These are phyloP conservation scores for Chorisops tibialis DNA, from an alignment of 2,888 invertebrate species.

Conservation along the genomic window DNA sequence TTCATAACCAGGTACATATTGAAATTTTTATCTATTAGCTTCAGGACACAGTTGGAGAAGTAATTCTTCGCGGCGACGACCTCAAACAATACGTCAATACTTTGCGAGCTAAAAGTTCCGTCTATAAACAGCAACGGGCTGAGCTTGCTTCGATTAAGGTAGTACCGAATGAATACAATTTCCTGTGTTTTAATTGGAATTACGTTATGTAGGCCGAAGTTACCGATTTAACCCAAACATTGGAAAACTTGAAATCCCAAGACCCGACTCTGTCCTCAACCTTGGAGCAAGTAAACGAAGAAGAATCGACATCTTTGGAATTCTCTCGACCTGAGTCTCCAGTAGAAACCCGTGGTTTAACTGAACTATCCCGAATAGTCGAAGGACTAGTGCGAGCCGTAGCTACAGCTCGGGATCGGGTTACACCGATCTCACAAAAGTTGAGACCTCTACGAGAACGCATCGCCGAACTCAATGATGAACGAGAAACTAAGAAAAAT, in stretches of 20 bases:
- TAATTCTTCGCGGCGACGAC: constrained; percentile 74
- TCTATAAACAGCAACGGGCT: constrained; percentile 76
- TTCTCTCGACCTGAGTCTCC: constrained; percentile 30
- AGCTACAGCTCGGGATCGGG: constrained; percentile 31
- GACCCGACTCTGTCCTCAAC: constrained; percentile 57
- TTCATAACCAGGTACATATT: too few species aligned
- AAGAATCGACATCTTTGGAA: constrained; percentile 25
- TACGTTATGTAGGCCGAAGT: constrained; percentile 70
- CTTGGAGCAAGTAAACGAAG: constrained; percentile 41
- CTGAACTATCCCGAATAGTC: constrained; percentile 35
- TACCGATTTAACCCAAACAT: constrained; percentile 70
- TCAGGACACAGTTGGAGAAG: constrained; percentile 60
- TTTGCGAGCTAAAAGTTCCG: constrained; percentile 72
- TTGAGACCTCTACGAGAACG: constrained; percentile 34
- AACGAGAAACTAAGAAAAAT: constrained; percentile 36
- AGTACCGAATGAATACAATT: constrained; percentile 16
- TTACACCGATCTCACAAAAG: constrained; percentile 35
- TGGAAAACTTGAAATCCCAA: constrained; percentile 66
- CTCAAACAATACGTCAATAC: constrained; percentile 81
- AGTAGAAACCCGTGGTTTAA: constrained; percentile 33
- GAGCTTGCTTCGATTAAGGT: constrained; percentile 70
- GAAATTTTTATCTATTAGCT: constrained; percentile 43
- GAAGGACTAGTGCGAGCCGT: constrained; percentile 36
- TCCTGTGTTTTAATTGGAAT: neutral
- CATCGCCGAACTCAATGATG: constrained; percentile 35